Evolutionary conservation across 2,888 invertebrate species (phyloP), one percentile per base, ranked within the genome.

Genomic region (Schizaphis graminum): DNA sequence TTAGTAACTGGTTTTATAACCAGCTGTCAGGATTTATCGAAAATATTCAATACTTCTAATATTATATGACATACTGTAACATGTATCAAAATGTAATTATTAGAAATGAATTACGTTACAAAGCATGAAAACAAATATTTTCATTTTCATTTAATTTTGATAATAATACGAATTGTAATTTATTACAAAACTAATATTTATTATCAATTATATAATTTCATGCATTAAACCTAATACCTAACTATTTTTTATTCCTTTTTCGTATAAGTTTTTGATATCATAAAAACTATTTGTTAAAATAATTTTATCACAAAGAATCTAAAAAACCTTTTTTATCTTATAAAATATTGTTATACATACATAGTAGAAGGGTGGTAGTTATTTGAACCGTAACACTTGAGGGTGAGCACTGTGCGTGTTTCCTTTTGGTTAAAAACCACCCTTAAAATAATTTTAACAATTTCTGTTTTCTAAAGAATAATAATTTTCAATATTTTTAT

Each of bases 361-460:
- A 24, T 87, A 61, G 49, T 89, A 56, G 67, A 91, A 91, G 91
- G 86, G 91, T n/a, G 49, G n/a, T 91, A 21, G 91, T 87, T 94
- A 61, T 91, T 91, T 91, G 61, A 94, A 94, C 94, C 94, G 94
- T 94, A 67, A 94, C 94, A 90, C 28, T 86, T 44, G 85, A 90
- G 90, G 90, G 94, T 94, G 94, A 94, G 90, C 94, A 94, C 85
- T 86, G 35, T 85, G 94, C 94, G 91, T 94, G 85, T 94, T 94
- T 94, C 94, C 94, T 94, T 67, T 87, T 89, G n/a, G 77, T 56
- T 44, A 56, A 77, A 89, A 88, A 77, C 61, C 7, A 93, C 92
- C 92, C 92, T 89, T 77, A 77, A 5, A 77, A 47, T 35, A 53
- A 47, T n/a, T 57, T 84, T 28, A 56, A 61, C 13, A 87, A 86